Percentiles rank a stretch among this genome's conserved stretches.
Evolutionary conservation across 2,888 invertebrate genomes (phyloP).

Genomic region (Ectobius pallidus): DNA sequence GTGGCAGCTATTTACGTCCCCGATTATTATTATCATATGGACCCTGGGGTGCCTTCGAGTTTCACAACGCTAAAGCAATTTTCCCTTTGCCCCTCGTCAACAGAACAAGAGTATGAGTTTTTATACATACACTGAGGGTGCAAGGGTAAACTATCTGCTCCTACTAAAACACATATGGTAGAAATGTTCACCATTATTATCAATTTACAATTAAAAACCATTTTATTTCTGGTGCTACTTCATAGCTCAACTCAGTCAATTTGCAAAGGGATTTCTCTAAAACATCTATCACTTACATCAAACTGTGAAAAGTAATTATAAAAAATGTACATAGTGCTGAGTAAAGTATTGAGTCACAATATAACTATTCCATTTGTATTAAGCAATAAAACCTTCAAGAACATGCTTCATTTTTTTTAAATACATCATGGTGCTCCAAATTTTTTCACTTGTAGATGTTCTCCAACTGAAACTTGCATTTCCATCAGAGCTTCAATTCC

Average conservation of each 20-base stretch:
- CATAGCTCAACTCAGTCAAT: not conserved
- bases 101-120: not conserved
- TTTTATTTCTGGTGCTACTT: not conserved
- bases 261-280: not conserved
- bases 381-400: too few relatives aligned
- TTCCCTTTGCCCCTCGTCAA: not conserved
- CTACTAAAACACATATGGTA: constrained; percentile 23
- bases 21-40: not conserved
- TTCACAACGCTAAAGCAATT: too few relatives aligned
- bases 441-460: too few relatives aligned
- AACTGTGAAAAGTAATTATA: constrained; percentile 34
- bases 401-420: too few relatives aligned
- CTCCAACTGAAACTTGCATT: too few relatives aligned
- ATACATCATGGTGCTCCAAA: too few relatives aligned
- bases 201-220: not conserved
- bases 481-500: too few relatives aligned
- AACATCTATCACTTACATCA: constrained; percentile 19
- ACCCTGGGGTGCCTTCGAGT: not conserved
- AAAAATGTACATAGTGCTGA: constrained; percentile 18
- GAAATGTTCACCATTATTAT: not conserved
- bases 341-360: too few relatives aligned
- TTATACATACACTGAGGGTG: not conserved
- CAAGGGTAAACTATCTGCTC: not conserved
- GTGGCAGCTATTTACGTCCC: not conserved
- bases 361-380: too few relatives aligned